Conservation (phyloP, 2,113 vertebrate genomes). For the Asarcornis scutulata region DNA sequence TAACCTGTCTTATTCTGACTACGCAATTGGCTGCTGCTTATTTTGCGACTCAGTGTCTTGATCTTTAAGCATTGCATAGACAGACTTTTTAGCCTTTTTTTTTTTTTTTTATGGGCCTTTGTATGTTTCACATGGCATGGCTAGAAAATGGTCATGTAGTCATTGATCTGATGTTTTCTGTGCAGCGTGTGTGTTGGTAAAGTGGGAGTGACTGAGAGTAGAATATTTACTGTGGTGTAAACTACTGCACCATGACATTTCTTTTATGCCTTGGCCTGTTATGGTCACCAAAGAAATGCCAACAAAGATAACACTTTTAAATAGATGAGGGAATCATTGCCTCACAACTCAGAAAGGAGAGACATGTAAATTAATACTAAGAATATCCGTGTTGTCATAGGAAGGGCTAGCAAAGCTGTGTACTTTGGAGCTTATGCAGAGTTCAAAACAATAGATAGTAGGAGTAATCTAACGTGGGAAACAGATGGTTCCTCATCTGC, state of each 20-base stretch:
- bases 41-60: background rate
- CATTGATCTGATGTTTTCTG: background rate
- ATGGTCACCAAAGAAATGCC: background rate
- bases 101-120: background rate
- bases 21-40: background rate
- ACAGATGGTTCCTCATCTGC: background rate
- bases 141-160: background rate
- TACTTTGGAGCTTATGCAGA: background rate
- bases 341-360: background rate
- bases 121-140: background rate
- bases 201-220: background rate
- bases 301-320: background rate
- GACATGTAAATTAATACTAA: background rate
- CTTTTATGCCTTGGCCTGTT: background rate
- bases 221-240: background rate
- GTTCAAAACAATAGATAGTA: background rate
- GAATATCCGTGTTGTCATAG: background rate
- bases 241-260: background rate
- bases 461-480: background rate
- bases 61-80: background rate
- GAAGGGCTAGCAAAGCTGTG: background rate
- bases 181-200: background rate
- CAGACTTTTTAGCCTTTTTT: background rate
- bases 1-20: background rate
- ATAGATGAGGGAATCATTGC: background rate